Evolutionary conservation across 2,888 invertebrate genomes (phyloP).

Genomic region (Orchestes rusci): DNA sequence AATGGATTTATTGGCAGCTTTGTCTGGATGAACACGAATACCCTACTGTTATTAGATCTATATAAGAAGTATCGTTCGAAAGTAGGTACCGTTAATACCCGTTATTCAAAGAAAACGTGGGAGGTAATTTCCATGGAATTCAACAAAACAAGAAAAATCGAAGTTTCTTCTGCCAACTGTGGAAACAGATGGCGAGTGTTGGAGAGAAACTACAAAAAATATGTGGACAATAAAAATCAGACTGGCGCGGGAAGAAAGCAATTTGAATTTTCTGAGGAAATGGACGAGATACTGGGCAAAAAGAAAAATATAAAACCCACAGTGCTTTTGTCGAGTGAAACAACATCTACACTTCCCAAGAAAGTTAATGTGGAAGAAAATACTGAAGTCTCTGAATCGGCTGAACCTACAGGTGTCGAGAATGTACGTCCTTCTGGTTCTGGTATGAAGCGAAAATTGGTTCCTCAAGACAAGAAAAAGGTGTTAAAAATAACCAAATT

Average conservation of each 20-base stretch:
- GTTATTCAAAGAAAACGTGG: not conserved
- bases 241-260: constrained; percentile 5
- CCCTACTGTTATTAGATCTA: not conserved
- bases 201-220: constrained; percentile 6
- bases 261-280: constrained; percentile 3
- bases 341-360: too few relatives aligned
- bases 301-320: constrained; percentile 3
- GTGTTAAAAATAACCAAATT: too few relatives aligned
- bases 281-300: constrained; percentile 2
- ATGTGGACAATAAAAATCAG: constrained; percentile 1
- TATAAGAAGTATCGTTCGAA: not conserved
- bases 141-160: too few relatives aligned
- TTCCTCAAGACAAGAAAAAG: too few relatives aligned
- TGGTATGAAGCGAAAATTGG: too few relatives aligned
- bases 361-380: not conserved
- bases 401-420: too few relatives aligned
- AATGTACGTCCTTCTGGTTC: too few relatives aligned
- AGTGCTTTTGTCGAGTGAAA: constrained; percentile 1
- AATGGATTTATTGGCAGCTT: too few relatives aligned
- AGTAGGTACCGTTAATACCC: not conserved
- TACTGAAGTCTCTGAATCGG: too few relatives aligned
- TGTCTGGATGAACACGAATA: not conserved
- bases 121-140: not conserved
- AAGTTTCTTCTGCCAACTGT: not conserved
- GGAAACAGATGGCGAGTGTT: constrained; percentile 4